Evolutionary conservation across 92 coral and sea anemone genomes (phyloP).

Genomic region (Actinostola sp.): DNA sequence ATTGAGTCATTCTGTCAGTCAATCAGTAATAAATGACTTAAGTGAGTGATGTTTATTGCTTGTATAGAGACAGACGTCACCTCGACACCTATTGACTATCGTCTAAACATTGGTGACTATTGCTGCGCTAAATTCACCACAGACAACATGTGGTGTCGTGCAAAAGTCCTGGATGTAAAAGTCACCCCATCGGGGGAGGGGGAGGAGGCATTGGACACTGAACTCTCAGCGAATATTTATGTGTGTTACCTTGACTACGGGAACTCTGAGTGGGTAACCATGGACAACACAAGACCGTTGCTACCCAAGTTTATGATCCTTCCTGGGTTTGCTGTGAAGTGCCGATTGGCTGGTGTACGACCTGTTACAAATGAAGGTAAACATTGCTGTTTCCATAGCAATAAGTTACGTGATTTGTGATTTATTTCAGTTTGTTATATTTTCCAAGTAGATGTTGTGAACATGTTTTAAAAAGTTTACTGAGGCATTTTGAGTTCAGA

Average conservation of each 20-base stretch:
- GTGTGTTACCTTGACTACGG: slow-evolving; percentile 95
- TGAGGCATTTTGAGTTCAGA: too few relatives aligned
- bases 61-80: slow-evolving; percentile 7
- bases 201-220: slow-evolving; percentile 1
- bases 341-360: slow-evolving; percentile 77
- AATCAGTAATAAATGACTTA: too few relatives aligned
- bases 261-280: slow-evolving; percentile 72
- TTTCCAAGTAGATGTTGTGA: too few relatives aligned
- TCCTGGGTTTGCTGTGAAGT: slow-evolving; percentile 92
- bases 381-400: background rate
- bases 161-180: slow-evolving; percentile 61
- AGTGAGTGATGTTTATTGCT: background rate
- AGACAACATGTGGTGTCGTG: slow-evolving; percentile 92
- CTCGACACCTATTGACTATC: slow-evolving; percentile 13
- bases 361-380: slow-evolving; percentile 67
- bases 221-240: slow-evolving; percentile 41
- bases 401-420: too few relatives aligned
- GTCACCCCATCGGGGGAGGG: slow-evolving; percentile 17
- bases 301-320: slow-evolving; percentile 76
- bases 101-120: slow-evolving; percentile 75
- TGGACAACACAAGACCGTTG: slow-evolving; percentile 66
- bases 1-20: background rate
- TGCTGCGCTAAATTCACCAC: slow-evolving; percentile 85
- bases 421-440: too few relatives aligned
- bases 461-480: too few relatives aligned